Conservation (phyloP, 2,797 vertebrate species). For the Pangasius mekongensis region DNA sequence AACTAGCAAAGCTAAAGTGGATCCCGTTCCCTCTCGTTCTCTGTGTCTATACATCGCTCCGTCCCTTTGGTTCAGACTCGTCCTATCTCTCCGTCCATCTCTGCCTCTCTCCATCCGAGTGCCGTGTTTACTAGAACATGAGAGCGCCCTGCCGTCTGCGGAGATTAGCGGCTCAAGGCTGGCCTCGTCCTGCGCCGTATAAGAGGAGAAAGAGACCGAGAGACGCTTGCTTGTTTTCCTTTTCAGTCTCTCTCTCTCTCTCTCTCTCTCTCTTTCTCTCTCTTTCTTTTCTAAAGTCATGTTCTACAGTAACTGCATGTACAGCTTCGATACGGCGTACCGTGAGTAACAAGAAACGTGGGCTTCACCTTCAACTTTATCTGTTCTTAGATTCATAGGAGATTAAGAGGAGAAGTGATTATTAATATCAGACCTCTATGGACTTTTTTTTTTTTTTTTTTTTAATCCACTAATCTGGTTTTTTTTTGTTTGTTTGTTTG, state of each 20-base stretch:
- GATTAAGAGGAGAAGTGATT: neutral
- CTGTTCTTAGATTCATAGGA: neutral
- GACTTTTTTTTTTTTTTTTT: too few relatives aligned
- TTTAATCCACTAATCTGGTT: too few relatives aligned
- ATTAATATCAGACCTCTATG: neutral
- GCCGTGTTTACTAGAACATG: slow-evolving; percentile 79
- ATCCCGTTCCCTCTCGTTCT: too few relatives aligned
- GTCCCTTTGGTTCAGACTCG: neutral
- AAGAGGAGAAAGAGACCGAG: slow-evolving; percentile 61
- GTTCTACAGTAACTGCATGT: slow-evolving; percentile 76
- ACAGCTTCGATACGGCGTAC: slow-evolving; percentile 67
- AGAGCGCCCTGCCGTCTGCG: slow-evolving; percentile 74
- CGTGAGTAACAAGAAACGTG: slow-evolving; percentile 51
- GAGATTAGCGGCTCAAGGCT: slow-evolving; percentile 88
- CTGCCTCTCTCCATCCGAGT: slow-evolving; percentile 70
- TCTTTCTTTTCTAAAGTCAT: slow-evolving; percentile 56
- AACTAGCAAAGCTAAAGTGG: neutral
- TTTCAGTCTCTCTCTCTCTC: neutral
- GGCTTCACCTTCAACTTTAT: neutral
- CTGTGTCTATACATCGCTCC: neutral
- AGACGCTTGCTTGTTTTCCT: slow-evolving; percentile 7
- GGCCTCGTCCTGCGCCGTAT: slow-evolving; percentile 67
- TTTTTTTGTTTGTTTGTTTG: too few relatives aligned
- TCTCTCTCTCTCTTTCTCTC: neutral
- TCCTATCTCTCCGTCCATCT: slow-evolving; percentile 47